Evolutionary conservation across 2,888 invertebrate genomes (phyloP).

Genomic region (Rhingia campestris): DNA sequence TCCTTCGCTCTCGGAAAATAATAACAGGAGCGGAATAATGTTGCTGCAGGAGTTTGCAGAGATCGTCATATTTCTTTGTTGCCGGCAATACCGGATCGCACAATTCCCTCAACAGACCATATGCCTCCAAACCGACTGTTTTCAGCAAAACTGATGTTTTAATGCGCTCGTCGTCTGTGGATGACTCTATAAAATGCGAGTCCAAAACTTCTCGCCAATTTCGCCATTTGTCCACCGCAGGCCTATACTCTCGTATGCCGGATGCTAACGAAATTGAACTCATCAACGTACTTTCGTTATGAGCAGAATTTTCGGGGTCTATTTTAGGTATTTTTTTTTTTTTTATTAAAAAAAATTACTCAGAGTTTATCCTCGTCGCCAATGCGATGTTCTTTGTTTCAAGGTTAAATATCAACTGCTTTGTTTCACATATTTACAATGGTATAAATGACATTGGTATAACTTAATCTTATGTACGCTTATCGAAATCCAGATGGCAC

Average conservation of each 20-base stretch:
- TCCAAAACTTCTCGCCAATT: slow-evolving; percentile 50
- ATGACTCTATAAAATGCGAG: slow-evolving; percentile 50
- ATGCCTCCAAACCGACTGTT: slow-evolving; percentile 5
- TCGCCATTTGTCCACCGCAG: slow-evolving; percentile 38
- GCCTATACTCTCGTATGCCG: slow-evolving; percentile 23
- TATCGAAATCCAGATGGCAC: too few relatives aligned
- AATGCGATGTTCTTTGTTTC: too few relatives aligned
- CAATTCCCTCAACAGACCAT: slow-evolving; percentile 21
- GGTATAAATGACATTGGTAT: too few relatives aligned
- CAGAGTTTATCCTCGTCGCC: too few relatives aligned
- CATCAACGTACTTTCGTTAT: too few relatives aligned
- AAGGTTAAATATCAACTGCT: too few relatives aligned
- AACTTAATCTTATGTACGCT: too few relatives aligned
- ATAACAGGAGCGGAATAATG: slow-evolving; percentile 20
- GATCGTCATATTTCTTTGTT: background rate
- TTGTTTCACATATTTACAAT: too few relatives aligned
- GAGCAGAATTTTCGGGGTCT: too few relatives aligned
- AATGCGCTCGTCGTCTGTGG: slow-evolving; percentile 48
- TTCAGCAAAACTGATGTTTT: slow-evolving; percentile 48
- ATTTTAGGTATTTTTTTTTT: too few relatives aligned
- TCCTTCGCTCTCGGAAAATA: slow-evolving; percentile 15
- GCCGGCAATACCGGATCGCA: slow-evolving; percentile 25
- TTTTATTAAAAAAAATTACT: too few relatives aligned
- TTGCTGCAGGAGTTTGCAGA: background rate
- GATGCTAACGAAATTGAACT: too few relatives aligned